Percentiles rank a stretch among this genome's conserved stretches.
Evolutionary conservation across 1,140 invertebrate genomes (phyloP).

Genomic region (Oscheius sp.): DNA sequence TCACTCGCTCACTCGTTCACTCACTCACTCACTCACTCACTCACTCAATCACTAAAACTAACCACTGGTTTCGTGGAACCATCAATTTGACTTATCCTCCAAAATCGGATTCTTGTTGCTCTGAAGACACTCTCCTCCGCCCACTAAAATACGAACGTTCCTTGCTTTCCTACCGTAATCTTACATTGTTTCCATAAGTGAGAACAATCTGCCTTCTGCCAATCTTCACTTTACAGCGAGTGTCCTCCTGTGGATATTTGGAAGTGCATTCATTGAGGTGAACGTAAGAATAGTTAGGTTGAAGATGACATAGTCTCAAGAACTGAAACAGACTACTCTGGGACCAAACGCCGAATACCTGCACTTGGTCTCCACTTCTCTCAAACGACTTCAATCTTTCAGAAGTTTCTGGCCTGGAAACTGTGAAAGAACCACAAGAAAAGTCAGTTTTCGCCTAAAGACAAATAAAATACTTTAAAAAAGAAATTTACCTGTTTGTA

Average conservation of each 20-base stretch:
- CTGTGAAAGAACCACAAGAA: not conserved
- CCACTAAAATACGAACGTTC: not conserved
- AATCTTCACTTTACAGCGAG: conserved; percentile 27
- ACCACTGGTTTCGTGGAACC: not conserved
- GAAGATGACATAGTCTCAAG: conserved; percentile 32
- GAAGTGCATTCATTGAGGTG: conserved; percentile 10
- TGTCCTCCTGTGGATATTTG: conserved; percentile 34
- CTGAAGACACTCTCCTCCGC: conserved; percentile 13
- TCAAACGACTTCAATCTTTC: not conserved
- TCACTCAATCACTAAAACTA: not conserved
- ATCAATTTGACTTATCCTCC: conserved; percentile 26
- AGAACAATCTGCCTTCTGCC: conserved; percentile 38
- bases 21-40: not conserved
- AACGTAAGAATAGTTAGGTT: conserved; percentile 37
- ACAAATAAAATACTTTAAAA: conserved; percentile 3
- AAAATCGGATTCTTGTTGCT: conserved; percentile 27
- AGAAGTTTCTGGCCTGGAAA: not conserved
- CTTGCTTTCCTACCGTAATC: too few species aligned
- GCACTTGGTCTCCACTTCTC: not conserved
- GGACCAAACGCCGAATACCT: not conserved
- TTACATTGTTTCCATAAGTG: conserved; percentile 10
- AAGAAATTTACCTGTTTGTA: conserved; percentile 26
- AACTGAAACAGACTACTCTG: conserved; percentile 30
- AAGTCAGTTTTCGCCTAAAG: conserved; percentile 36
- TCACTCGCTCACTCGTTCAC: not conserved